Evolutionary conservation across 2,113 vertebrate genomes (phyloP).

Genomic region (Tor tambroides): DNA sequence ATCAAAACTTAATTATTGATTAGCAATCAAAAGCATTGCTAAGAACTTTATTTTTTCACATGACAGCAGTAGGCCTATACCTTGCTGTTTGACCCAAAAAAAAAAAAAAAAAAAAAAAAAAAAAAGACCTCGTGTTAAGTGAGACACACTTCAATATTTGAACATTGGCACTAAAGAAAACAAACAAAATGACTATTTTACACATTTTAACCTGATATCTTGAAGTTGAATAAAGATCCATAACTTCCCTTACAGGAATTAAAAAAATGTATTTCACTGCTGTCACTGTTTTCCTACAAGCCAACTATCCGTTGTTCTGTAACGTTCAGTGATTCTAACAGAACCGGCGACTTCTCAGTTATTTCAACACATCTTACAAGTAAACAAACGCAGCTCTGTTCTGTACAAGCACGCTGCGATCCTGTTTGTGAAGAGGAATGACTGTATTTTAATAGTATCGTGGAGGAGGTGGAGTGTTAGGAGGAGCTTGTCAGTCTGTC

Average conservation of each 20-base stretch:
- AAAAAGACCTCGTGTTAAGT: too few relatives aligned
- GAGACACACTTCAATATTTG: too few relatives aligned
- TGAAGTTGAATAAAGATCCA: background rate
- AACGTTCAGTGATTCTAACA: background rate
- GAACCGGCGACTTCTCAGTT: background rate
- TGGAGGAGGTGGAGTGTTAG: conserved; percentile 25
- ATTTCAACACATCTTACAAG: background rate
- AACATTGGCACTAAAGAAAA: too few relatives aligned
- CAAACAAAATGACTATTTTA: too few relatives aligned
- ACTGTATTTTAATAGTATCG: conserved; percentile 4
- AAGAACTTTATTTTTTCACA: too few relatives aligned
- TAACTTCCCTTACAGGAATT: background rate
- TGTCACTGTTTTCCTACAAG: background rate
- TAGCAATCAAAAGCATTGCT: too few relatives aligned
- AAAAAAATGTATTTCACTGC: too few relatives aligned
- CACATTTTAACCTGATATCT: too few relatives aligned
- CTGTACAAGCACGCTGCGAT: background rate
- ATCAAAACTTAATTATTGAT: too few relatives aligned
- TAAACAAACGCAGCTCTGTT: background rate
- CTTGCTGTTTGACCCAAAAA: too few relatives aligned
- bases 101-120: too few relatives aligned
- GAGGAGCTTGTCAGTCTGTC: conserved; percentile 40
- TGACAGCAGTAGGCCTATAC: too few relatives aligned
- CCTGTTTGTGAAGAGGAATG: background rate
- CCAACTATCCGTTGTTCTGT: background rate